Evolutionary conservation across 2,113 vertebrate species (phyloP), one percentile per base, ranked within the genome.

Genomic region (Scalopus aquaticus): DNA sequence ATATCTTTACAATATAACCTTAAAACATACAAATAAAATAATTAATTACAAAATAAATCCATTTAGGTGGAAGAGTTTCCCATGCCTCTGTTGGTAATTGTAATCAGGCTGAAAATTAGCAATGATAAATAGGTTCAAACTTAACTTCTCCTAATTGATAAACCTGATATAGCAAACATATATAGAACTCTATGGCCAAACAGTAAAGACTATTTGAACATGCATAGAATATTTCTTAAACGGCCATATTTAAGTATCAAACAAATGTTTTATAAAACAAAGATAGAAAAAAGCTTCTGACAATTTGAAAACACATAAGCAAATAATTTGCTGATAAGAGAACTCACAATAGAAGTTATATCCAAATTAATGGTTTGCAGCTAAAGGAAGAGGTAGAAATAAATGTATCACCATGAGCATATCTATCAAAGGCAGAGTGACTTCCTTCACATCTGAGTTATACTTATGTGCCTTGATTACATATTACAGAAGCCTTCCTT

Each of bases 21-120:
- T 85, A 92, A 85, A 82, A 95, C 67, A 49, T 13, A 54, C 19
- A 51, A 76, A 65, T 77, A 86, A 94, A 90, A 70, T 22, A 77
- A 90, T 73, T 22, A 77, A 90, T 73, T 65, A 73, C 44, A 56
- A 72, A 22, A 44, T 72, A 72, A 72, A 65, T 24, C 22, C 30
- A 58, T 16, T 60, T n/a, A 70, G 7, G 30, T 28, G 5, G 44
- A 81, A 89, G n/a, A 49, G 26, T 37, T 88, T 86, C 49, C 70
- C 30, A 58, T 37, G 28, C 37, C 28, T 70, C 44, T n/a, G 39
- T 74, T 83, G 19, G 58, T 80, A 94, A 85, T 65, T 77, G 77
- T n/a, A 89, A 64, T 4, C 4, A 64, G 32, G 83, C 62, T 80
- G n/a, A 94, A 93, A 93, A 54, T 65, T 67, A 32, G 26, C 2